A percentile compares a stretch with the other conserved stretches of the same genome.
These are phyloP conservation scores for Orcinus orca DNA, from an alignment of 2,113 vertebrate species.

Conservation along the genomic window DNA sequence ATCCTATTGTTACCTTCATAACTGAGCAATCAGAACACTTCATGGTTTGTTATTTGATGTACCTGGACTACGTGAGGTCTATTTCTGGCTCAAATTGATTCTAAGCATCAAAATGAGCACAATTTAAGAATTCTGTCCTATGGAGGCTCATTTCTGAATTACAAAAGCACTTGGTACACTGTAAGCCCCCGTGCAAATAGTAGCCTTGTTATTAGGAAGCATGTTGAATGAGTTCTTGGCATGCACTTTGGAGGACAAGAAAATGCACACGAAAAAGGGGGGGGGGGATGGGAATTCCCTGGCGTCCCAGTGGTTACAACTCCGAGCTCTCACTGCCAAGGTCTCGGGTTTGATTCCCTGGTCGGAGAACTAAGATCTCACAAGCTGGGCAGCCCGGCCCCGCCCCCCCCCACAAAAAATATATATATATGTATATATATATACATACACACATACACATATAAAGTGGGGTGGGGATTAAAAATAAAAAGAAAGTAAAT, in stretches of 20 bases:
- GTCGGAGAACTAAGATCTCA: neutral
- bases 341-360: neutral
- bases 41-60: neutral
- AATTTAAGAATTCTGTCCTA: neutral
- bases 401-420: neutral
- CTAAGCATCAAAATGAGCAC: neutral
- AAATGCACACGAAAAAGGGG: neutral
- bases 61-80: neutral
- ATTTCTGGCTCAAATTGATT: neutral
- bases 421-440: too few species aligned
- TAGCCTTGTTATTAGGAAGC: neutral
- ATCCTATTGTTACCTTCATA: neutral
- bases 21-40: neutral
- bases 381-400: neutral
- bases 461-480: too few species aligned
- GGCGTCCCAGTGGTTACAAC: neutral
- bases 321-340: neutral
- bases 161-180: neutral
- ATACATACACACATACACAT: too few species aligned
- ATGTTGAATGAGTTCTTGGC: neutral
- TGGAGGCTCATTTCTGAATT: neutral
- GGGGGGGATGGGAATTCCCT: neutral
- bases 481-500: constrained; percentile 7
- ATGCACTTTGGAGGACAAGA: neutral
- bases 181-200: neutral